phyloP scores from a whole-genome alignment of 2,113 vertebrate species.

The Hypomesus transpacificus region DNA sequence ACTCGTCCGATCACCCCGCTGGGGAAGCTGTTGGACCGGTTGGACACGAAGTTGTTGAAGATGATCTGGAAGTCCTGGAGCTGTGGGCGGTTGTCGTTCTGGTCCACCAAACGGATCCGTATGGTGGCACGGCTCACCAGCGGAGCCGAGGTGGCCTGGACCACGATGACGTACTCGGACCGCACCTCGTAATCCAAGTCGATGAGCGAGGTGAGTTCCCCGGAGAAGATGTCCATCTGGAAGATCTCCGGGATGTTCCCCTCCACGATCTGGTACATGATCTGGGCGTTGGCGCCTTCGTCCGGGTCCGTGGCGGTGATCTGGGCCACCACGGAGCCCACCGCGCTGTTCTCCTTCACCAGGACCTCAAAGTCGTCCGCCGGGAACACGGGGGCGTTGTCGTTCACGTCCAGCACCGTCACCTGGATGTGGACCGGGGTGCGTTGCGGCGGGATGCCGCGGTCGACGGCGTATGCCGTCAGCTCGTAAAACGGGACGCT shows the following conservation, averaged over 20 bases:
- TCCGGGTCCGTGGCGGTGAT: conserved; percentile 93
- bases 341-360: conserved; percentile 95
- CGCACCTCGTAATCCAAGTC: conserved; percentile 93
- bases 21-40: conserved; percentile 95
- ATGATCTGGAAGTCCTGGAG: conserved; percentile 97
- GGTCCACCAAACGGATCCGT: conserved; percentile 87
- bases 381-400: conserved; percentile 93
- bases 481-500: conserved; percentile 89
- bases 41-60: conserved; percentile 98
- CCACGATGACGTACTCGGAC: conserved; percentile 91
- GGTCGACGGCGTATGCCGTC: conserved; percentile 92
- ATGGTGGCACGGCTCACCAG: conserved; percentile 94
- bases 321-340: conserved; percentile 94
- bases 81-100: conserved; percentile 93
- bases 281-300: conserved; percentile 92
- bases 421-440: conserved; percentile 95
- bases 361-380: conserved; percentile 94
- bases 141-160: conserved; percentile 96
- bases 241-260: conserved; percentile 98
- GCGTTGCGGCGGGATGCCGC: conserved; percentile 85
- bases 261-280: conserved; percentile 99
- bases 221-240: conserved; percentile 99
- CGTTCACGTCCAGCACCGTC: conserved; percentile 91
- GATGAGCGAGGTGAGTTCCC: conserved; percentile 94
- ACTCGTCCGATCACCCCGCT: conserved; percentile 90